Percentiles rank a stretch among this genome's conserved stretches.
Conservation (phyloP, 23 tunicate species). For the Ascidia mentula region DNA sequence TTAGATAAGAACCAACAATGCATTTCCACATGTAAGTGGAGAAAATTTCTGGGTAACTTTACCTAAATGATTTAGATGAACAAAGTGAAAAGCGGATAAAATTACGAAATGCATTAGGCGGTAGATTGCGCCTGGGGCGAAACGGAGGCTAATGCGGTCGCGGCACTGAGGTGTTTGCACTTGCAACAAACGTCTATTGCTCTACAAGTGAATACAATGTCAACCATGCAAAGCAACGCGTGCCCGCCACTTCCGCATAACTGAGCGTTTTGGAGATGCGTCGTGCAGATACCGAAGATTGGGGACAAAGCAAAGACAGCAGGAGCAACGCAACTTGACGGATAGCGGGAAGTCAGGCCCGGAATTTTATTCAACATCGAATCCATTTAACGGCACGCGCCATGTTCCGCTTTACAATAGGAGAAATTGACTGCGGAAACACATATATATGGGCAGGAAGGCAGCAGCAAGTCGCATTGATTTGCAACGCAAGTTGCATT, state of each 20-base stretch:
- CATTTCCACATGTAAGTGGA: too few relatives aligned
- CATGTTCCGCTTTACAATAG: background rate
- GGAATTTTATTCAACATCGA: background rate
- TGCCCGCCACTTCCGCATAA: background rate
- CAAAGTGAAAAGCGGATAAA: too few relatives aligned
- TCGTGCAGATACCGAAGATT: background rate
- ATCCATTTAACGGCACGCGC: background rate
- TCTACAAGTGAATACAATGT: conserved; percentile 3
- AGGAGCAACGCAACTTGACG: background rate
- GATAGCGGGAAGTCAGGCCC: background rate
- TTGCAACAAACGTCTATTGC: conserved; percentile 8
- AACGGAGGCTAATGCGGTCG: background rate
- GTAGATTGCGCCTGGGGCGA: background rate
- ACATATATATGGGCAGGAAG: background rate
- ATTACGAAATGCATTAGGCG: background rate
- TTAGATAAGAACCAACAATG: too few relatives aligned
- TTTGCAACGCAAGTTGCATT: background rate
- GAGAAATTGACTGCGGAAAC: background rate
- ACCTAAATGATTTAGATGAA: too few relatives aligned
- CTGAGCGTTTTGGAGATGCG: background rate
- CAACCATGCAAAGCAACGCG: background rate
- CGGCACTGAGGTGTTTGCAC: background rate
- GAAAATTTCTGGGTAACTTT: too few relatives aligned
- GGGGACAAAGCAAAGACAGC: background rate
- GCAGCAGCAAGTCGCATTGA: background rate